Conservation (phyloP, 37 sponge, comb jelly and placozoan species). For the Chondrosia reniformis region DNA sequence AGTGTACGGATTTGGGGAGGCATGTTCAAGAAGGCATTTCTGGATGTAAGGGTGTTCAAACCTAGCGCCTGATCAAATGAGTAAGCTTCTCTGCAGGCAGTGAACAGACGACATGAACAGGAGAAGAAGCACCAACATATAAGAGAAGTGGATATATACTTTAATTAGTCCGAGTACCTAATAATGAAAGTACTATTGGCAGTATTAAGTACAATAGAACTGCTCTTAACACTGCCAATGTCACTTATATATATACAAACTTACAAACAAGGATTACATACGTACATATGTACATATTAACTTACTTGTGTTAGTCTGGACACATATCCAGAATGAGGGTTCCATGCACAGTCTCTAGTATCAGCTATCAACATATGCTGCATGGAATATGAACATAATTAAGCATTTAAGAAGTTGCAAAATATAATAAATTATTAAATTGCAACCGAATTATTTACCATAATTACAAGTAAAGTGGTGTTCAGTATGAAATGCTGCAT, state of each 20-base stretch:
- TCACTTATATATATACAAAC: neutral
- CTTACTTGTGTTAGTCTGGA: neutral
- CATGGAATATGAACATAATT: neutral
- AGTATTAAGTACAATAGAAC: too few species aligned
- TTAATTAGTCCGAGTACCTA: neutral
- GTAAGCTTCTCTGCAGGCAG: neutral
- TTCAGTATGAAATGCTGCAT: neutral
- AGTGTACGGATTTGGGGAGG: neutral
- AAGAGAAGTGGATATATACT: neutral
- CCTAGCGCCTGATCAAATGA: neutral
- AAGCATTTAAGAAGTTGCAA: neutral
- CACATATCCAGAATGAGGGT: conserved; percentile 8
- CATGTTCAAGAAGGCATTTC: neutral
- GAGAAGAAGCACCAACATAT: neutral
- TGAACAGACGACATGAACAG: neutral
- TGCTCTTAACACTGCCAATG: too few species aligned
- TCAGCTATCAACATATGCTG: conserved; percentile 4
- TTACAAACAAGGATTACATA: conserved; percentile 9
- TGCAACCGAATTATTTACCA: too few species aligned
- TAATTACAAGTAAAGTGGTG: neutral
- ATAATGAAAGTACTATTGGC: neutral
- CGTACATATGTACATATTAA: neutral
- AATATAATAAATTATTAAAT: neutral
- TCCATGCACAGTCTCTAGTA: conserved; percentile 16
- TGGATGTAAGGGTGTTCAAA: neutral